Percentiles rank a stretch among this genome's conserved stretches.
These are phyloP conservation scores for Neuroscelio doddi DNA, from an alignment of 2,888 invertebrate species.

Conservation along the genomic window DNA sequence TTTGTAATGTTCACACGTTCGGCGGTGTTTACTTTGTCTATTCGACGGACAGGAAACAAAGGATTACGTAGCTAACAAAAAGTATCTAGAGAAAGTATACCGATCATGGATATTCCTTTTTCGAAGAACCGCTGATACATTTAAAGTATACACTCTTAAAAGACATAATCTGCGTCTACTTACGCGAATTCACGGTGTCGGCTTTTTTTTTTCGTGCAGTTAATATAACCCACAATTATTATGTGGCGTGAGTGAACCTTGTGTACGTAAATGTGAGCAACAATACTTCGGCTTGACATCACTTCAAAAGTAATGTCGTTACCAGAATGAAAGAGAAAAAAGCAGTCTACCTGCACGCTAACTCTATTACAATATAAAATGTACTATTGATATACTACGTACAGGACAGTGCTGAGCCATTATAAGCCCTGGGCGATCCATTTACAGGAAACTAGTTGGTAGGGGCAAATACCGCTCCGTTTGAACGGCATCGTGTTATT, in stretches of 20 bases:
- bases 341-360: slow-evolving; percentile 16
- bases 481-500: slow-evolving; percentile 41
- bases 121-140: slow-evolving; percentile 43
- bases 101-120: slow-evolving; percentile 16
- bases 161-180: slow-evolving; percentile 57
- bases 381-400: no score
- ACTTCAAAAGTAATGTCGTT: slow-evolving; percentile 41
- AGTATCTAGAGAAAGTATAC: slow-evolving; percentile 22
- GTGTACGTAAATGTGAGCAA: slow-evolving; percentile 49
- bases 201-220: slow-evolving; percentile 52
- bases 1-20: slow-evolving; percentile 20
- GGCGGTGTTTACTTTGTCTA: slow-evolving; percentile 11
- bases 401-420: no score
- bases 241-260: slow-evolving; percentile 53
- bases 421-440: slow-evolving; percentile 20
- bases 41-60: slow-evolving; percentile 28
- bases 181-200: slow-evolving; percentile 46
- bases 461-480: slow-evolving; percentile 35
- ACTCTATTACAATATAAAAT: slow-evolving; percentile 15
- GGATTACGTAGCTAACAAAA: slow-evolving; percentile 28
- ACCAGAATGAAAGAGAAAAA: slow-evolving; percentile 21
- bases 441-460: slow-evolving; percentile 15
- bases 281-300: slow-evolving; percentile 52
- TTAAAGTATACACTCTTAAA: no score
- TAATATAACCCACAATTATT: slow-evolving; percentile 59